Conservation (phyloP, 2,888 invertebrate species). For the Cenopis cana region DNA sequence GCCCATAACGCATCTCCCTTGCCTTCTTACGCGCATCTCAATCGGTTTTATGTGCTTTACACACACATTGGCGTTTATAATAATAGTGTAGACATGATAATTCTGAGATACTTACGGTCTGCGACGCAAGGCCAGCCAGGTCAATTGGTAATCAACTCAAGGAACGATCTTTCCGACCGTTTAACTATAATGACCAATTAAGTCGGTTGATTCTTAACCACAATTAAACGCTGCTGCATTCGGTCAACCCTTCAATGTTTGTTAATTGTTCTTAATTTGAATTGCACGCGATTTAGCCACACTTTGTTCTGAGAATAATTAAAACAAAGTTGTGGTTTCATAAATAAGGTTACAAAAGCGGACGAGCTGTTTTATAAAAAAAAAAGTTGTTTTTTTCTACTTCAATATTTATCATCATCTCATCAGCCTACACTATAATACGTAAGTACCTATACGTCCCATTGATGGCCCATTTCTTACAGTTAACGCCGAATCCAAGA, state of each 20-base stretch:
- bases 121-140: constrained; percentile 66
- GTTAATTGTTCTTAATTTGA: constrained; percentile 37
- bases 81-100: constrained; percentile 45
- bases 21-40: not conserved
- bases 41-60: not conserved
- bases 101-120: constrained; percentile 46
- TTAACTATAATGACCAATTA: constrained; percentile 74
- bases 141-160: constrained; percentile 80
- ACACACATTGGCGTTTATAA: not conserved
- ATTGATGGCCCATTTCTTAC: no score
- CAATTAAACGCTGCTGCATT: constrained; percentile 59
- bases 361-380: no score
- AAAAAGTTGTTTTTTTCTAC: no score
- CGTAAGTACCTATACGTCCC: no score
- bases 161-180: constrained; percentile 63
- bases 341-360: no score
- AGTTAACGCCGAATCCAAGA: no score
- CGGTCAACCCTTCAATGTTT: constrained; percentile 58
- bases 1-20: not conserved
- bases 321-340: not conserved
- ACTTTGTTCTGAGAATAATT: constrained; percentile 3
- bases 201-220: constrained; percentile 74
- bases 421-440: no score
- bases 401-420: no score
- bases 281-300: constrained; percentile 27